Evolutionary conservation across 2,888 invertebrate genomes (phyloP), one percentile per base, ranked within the genome.

Genomic region (Napeogenes inachia): DNA sequence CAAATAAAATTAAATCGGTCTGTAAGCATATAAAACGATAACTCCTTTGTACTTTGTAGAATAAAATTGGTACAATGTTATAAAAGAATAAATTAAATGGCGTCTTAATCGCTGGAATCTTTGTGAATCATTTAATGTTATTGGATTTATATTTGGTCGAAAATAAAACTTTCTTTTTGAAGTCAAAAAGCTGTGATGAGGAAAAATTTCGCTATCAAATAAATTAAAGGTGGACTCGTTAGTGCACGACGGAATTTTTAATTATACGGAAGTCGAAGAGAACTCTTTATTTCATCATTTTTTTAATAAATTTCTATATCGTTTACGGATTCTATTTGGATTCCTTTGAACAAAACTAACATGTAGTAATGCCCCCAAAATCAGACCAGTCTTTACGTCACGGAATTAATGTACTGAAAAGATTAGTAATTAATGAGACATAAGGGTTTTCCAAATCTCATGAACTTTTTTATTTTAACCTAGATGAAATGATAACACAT

Each of bases 241-340:
- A 84, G 80, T 75, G 75, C 73, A 75, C 75, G 77, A 68, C 76
- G 74, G 73, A 71, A 71, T 78, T 82, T 79, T 81, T 81, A 84
- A 84, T 82, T 82, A 81, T 76, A 79, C 79, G 81, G 80, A 82
- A 82, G 77, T 70, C 67, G 69, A 63, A 65, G 67, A 67, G 67
- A 70, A 70, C 50, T 50, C 50, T 50, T 50, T 50, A 50, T 50
- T 50, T 50, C 30, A 42, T 66, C 66, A 67, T 67, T 68, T 63
- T 70, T 71, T 68, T 68, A 72, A 70, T 58, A 45, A 54, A 58
- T 45, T 62, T 53, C 32, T 60, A 60, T 67, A 45, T 54, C 61
- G 59, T 63, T 65, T 56, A 53, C 57, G 61, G 57, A 50, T 21
- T 21, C 57, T 54, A 63, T 57, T 47, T 50, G 50, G 30, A 50